Evolutionary conservation across 2,888 invertebrate species (phyloP).

Genomic region (Epiperipatus broadwayi): DNA sequence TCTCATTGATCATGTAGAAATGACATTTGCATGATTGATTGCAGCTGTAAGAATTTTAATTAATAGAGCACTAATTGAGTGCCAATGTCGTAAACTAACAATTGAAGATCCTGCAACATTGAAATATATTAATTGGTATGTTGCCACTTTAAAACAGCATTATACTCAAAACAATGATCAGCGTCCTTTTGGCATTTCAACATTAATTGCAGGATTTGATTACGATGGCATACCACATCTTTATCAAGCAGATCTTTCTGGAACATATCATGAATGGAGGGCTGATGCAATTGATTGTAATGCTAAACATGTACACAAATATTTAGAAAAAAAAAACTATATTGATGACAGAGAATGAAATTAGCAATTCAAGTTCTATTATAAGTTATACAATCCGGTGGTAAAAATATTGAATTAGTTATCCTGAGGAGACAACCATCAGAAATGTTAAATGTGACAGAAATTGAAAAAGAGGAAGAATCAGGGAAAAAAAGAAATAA

Average conservation of each 20-base stretch:
- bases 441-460: too few relatives aligned
- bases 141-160: constrained; percentile 46
- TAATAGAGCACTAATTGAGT: constrained; percentile 91
- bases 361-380: constrained; percentile 82
- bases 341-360: constrained; percentile 57
- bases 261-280: constrained; percentile 98
- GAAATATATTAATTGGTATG: constrained; percentile 78
- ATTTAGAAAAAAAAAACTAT: constrained; percentile 89
- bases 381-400: constrained; percentile 95
- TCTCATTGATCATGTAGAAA: too few relatives aligned
- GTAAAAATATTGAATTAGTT: constrained; percentile 95
- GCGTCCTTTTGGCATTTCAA: constrained; percentile 94
- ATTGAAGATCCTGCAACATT: constrained; percentile 97
- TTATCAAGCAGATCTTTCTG: constrained; percentile 98
- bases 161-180: constrained; percentile 98
- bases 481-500: too few relatives aligned
- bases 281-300: constrained; percentile 97
- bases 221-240: constrained; percentile 85
- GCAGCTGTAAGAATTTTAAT: constrained; percentile 97
- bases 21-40: constrained; percentile 63
- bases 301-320: constrained; percentile 90
- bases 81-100: constrained; percentile 92
- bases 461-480: too few relatives aligned
- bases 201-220: constrained; percentile 93
- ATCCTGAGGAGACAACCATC: constrained; percentile 56